phyloP scores from a whole-genome alignment of 2,797 vertebrate genomes.

The Lagocephalus sceleratus region DNA sequence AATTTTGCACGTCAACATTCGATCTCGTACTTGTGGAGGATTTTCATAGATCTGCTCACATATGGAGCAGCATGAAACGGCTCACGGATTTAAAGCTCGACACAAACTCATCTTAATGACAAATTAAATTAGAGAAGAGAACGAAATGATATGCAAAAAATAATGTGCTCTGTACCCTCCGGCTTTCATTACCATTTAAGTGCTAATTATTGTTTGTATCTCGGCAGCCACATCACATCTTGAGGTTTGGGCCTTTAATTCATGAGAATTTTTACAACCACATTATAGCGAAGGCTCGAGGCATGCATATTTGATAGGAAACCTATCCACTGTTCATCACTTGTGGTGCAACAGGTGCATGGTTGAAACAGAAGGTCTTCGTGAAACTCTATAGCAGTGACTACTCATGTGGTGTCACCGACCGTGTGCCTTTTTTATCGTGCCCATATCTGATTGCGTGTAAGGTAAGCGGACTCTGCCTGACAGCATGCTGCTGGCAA shows the following conservation, averaged over 20 bases:
- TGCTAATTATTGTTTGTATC: conserved; percentile 28
- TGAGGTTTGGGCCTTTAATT: conserved; percentile 29
- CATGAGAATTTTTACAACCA: conserved; percentile 29
- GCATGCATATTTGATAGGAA: conserved; percentile 71
- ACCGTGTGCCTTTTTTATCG: conserved; percentile 29
- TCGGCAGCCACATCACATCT: conserved; percentile 17
- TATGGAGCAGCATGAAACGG: not conserved
- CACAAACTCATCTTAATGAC: not conserved
- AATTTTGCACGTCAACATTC: conserved; percentile 1
- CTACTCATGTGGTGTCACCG: conserved; percentile 46
- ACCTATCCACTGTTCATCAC: conserved; percentile 53
- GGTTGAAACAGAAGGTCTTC: conserved; percentile 58
- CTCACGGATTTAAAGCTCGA: not conserved
- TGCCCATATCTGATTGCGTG: conserved; percentile 53
- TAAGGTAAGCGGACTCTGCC: conserved; percentile 39
- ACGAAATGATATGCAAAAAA: conserved; percentile 17
- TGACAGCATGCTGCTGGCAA: conserved; percentile 26
- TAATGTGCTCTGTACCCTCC: conserved; percentile 4
- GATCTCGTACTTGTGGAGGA: not conserved
- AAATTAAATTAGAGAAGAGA: conserved; percentile 5
- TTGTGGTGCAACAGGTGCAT: conserved; percentile 64
- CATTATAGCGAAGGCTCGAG: conserved; percentile 38
- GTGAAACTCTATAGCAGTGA: conserved; percentile 62
- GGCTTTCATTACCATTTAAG: conserved; percentile 32
- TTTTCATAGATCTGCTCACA: conserved; percentile 8